Evolutionary conservation across 23 tunicate genomes (phyloP), one percentile per base, ranked within the genome.

Genomic region (Ascidia mentula): DNA sequence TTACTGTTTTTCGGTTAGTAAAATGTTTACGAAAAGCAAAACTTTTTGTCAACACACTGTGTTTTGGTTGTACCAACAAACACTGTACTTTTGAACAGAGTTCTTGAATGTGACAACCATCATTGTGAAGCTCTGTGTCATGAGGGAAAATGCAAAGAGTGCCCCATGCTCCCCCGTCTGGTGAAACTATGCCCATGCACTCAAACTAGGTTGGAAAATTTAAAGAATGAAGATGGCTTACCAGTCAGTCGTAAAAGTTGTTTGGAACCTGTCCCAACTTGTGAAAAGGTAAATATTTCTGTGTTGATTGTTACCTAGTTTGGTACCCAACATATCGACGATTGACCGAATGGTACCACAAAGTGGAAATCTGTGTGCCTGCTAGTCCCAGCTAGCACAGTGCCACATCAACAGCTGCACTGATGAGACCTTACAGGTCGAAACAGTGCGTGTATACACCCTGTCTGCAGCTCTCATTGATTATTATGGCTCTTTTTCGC

Each of bases 241-340:
- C 26, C 71, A 38, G 65, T 73, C 37, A 40, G 12, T 1, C 37
- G 98, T 32, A 77, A 75, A 35, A 18, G 18, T 2, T 94, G 98
- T 60, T 15, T 40, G 17, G 98, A 94, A 53, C 98, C 94, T 2
- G 40, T 94, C 24, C 98, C 94, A 2, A 85, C 86, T 15, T 94
- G 98, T 61, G 91, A 72, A 22, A 73, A 85, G 82, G 89, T 85
- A 46, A 46, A n/a, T n/a, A n/a, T n/a, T n/a, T n/a, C n/a, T n/a
- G n/a, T n/a, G n/a, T n/a, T n/a, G n/a, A n/a, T n/a, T n/a, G n/a
- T n/a, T n/a, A n/a, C n/a, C n/a, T n/a, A n/a, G n/a, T n/a, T n/a
- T n/a, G n/a, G n/a, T n/a, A n/a, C n/a, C n/a, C n/a, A n/a, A n/a
- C n/a, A n/a, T n/a, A n/a, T n/a, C n/a, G n/a, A n/a, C n/a, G n/a